Percentiles rank a stretch among this genome's conserved stretches.
Evolutionary conservation across 2,888 invertebrate genomes (phyloP).

Genomic region (Brachynemurus nebulosus): DNA sequence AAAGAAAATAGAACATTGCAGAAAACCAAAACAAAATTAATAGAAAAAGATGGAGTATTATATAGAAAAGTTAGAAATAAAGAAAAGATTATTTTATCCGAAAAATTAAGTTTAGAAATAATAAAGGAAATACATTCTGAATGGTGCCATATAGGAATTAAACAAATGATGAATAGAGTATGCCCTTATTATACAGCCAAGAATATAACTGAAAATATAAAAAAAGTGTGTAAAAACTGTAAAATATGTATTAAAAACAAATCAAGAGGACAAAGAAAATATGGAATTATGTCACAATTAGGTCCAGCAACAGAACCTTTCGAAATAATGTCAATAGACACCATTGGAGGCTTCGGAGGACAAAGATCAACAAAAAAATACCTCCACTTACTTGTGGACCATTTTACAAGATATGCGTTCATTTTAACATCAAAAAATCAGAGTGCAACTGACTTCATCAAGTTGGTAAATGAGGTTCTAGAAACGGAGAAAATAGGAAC

Average conservation of each 20-base stretch:
- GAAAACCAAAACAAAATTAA: slow-evolving; percentile 5
- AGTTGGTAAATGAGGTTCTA: slow-evolving; percentile 14
- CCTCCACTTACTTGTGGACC: slow-evolving; percentile 21
- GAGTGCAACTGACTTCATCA: slow-evolving; percentile 20
- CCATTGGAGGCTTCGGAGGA: slow-evolving; percentile 22
- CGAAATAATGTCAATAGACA: slow-evolving; percentile 23
- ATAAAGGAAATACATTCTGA: slow-evolving; percentile 11
- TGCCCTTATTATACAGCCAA: slow-evolving; percentile 7
- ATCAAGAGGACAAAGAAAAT: slow-evolving; percentile 17
- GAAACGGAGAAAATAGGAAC: slow-evolving; percentile 18
- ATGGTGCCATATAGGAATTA: slow-evolving; percentile 9
- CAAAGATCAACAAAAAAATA: slow-evolving; percentile 21
- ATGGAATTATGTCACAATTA: slow-evolving; percentile 19
- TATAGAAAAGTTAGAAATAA: slow-evolving; percentile 11
- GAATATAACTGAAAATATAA: too few species aligned
- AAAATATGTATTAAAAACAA: slow-evolving; percentile 21
- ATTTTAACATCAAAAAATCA: slow-evolving; percentile 20
- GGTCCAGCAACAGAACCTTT: slow-evolving; percentile 21
- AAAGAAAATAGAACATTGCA: slow-evolving; percentile 5
- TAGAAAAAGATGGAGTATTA: slow-evolving; percentile 9
- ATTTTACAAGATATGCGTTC: slow-evolving; percentile 21
- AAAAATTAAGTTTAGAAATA: slow-evolving; percentile 12
- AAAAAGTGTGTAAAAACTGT: slow-evolving; percentile 14
- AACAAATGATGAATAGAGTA: background rate
- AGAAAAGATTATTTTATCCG: slow-evolving; percentile 14